Evolutionary conservation across 2,797 vertebrate genomes (phyloP), one percentile per base, ranked within the genome.

Genomic region (Ctenopoma kingsleyae): DNA sequence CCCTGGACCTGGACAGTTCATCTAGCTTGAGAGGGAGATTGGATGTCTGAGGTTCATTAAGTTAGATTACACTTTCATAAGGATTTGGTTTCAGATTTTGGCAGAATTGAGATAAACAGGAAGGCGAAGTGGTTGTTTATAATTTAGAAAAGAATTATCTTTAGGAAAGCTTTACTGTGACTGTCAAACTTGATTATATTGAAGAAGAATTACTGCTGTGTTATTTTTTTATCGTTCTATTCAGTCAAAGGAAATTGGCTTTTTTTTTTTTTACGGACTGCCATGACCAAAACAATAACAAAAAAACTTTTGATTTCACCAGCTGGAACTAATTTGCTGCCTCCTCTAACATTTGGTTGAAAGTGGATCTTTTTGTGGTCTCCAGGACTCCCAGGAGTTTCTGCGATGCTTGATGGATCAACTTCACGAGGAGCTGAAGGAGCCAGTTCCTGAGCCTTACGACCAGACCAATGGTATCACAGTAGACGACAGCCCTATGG

Each of bases 371-470:
- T 23, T 32, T 49, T 67, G 5, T 59, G 7, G 48, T 47, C 8
- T 25, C 16, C 80, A 99, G 98, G 98, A 99, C 67, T 99, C 98
- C 38, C 98, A 99, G 90, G 98, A 99, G 87, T 99, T 99, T 90
- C 91, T 99, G 77, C 97, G 98, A 70, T 99, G 98, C 84, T 84
- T 99, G 56, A 99, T 99, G 98, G 98, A 99, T 93, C 95, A 99
- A 67, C 96, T 99, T 67, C 98, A 99, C 27, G 98, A 99, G 84
- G 98, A 99, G 82, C 91, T 99, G 71, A 99, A 99, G 82, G 98
- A 99, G 80, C 88, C 89, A 0, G 57, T 96, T 74, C 84, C 94
- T 5, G 96, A 99, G 77, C 87, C 92, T 3, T 95, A 95, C 30
- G 97, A 97, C 83, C 91, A 92, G 44, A 92, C 92, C 51, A 92